phyloP scores from a whole-genome alignment of 2,888 invertebrate species.

The Nebria salina region DNA sequence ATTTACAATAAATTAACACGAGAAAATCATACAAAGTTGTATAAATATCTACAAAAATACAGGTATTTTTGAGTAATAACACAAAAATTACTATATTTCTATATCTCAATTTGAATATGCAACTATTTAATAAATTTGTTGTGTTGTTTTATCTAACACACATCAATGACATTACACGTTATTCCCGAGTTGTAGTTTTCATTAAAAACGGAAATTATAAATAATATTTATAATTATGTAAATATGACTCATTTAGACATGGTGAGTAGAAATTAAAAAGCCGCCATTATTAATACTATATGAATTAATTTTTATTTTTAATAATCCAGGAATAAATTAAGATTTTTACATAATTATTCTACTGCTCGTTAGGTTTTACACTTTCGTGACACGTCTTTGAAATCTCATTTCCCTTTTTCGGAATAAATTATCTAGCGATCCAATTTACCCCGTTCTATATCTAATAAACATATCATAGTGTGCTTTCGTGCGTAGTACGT shows the following conservation, averaged over 20 bases:
- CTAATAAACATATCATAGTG: not conserved
- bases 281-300: slow-evolving; percentile 31
- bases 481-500: not conserved
- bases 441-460: not conserved
- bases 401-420: not conserved
- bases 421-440: too few species aligned
- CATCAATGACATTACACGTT: not conserved
- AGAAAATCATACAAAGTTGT: not conserved
- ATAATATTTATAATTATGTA: slow-evolving; percentile 38
- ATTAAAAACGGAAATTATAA: slow-evolving; percentile 41
- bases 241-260: slow-evolving; percentile 26
- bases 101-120: too few species aligned
- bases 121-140: too few species aligned
- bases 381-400: slow-evolving; percentile 6
- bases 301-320: slow-evolving; percentile 36
- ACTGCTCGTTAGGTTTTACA: slow-evolving; percentile 30
- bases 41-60: not conserved
- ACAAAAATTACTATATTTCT: not conserved
- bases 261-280: slow-evolving; percentile 37
- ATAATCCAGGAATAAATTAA: slow-evolving; percentile 38
- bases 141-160: too few species aligned
- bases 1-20: not conserved
- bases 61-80: not conserved
- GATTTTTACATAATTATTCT: slow-evolving; percentile 29
- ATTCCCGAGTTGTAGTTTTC: slow-evolving; percentile 8